A percentile compares a stretch with the other conserved stretches of the same genome.
Evolutionary conservation across 1,140 invertebrate genomes (phyloP).

Genomic region (Bombus superbus): DNA sequence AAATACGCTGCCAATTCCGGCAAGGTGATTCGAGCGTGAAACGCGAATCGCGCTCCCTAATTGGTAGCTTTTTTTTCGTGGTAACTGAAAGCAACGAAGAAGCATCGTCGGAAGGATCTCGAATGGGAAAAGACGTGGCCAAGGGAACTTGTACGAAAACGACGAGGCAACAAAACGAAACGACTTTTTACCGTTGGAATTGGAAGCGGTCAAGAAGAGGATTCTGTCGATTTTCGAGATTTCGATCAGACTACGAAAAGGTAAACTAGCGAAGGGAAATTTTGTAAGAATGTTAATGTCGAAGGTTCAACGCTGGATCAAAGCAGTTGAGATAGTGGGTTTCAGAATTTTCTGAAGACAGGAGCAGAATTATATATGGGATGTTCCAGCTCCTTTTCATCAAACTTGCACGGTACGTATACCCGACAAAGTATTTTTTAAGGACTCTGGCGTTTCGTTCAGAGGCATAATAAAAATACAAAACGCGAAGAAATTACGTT

Average conservation of each 20-base stretch:
- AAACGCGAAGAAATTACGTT: too few species aligned
- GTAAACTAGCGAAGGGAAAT: background rate
- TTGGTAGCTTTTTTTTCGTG: constrained; percentile 57
- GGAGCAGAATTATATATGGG: too few species aligned
- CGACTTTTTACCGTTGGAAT: constrained; percentile 20
- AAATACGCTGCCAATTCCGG: background rate
- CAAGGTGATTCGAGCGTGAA: constrained; percentile 31
- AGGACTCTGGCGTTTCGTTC: too few species aligned
- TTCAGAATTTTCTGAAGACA: too few species aligned
- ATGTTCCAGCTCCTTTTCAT: too few species aligned
- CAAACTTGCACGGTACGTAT: too few species aligned
- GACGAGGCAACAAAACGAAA: constrained; percentile 4
- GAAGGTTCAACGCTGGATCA: background rate
- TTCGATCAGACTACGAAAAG: background rate
- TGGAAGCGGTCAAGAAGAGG: constrained; percentile 3
- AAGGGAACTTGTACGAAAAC: constrained; percentile 5
- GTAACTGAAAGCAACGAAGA: constrained; percentile 57
- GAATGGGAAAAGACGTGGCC: background rate
- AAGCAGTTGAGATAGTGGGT: too few species aligned
- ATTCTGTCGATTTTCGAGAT: background rate
- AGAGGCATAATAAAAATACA: too few species aligned
- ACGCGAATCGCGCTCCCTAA: constrained; percentile 51
- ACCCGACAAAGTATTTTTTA: too few species aligned
- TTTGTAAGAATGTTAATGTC: background rate
- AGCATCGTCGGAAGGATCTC: constrained; percentile 30